Evolutionary conservation across 2,888 invertebrate species (phyloP), one percentile per base, ranked within the genome.

Genomic region (Acleris laterana): DNA sequence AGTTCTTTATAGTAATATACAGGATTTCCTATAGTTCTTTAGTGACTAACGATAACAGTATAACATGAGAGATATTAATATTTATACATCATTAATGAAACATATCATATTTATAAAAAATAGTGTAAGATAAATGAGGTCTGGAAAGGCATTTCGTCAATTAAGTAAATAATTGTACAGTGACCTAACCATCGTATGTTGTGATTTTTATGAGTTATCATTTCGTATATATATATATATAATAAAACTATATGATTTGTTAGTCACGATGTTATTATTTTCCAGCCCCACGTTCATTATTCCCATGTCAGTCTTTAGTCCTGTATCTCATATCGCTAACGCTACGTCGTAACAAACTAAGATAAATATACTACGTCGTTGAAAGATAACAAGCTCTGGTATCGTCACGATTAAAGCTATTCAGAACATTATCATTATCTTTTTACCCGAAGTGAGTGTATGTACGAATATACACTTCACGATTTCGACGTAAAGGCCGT

Each of bases 221-320:
- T 72, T 74, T 73, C 53, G 52, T 62, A 63, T 50, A 63, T 32
- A 25, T 20, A 20, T 20, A 20, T 32, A 32, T 60, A 51, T 42
- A 68, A 68, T 68, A 68, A 68, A 68, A 63, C 77, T 88, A 84
- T 85, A 84, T 86, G 84, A 84, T 90, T 90, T 88, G 89, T 88
- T 88, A 80, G 64, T 67, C 57, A 44, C 25, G 20, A 51, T 69
- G 11, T 69, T 72, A 71, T 69, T 63, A 70, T 76, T 70, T 58
- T 46, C 69, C 44, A 62, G 58, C 48, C 7, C 19, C 17, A 20
- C 52, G 22, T 38, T 20, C 7, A n/a, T 25, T 56, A 9, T 13
- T n/a, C 5, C 20, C 16, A 25, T 22, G 19, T 16, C 46, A 46
- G 17, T 44, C 38, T 38, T 13, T 3, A 38, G 38, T 13, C 13